Evolutionary conservation across 2,797 vertebrate species (phyloP).

Genomic region (Ceyx erithaca): DNA sequence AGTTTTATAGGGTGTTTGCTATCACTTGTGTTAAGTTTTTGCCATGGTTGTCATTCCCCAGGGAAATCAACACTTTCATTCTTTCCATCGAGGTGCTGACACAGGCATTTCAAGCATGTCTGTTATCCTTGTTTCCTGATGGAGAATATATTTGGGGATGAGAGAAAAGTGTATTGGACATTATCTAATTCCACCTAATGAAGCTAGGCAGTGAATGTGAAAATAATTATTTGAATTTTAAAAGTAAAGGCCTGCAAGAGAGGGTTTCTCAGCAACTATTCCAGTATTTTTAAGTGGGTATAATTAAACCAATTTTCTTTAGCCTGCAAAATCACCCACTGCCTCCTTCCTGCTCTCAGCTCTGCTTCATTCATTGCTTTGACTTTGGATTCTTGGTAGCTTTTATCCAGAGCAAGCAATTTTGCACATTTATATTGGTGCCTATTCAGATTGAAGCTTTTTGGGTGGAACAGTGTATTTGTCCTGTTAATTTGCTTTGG

Average conservation of each 20-base stretch:
- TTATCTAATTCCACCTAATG: not conserved
- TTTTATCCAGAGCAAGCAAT: not conserved
- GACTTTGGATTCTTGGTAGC: not conserved
- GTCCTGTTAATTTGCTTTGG: not conserved
- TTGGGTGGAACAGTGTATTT: not conserved
- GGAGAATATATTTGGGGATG: too few relatives aligned
- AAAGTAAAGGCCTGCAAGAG: not conserved
- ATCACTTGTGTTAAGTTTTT: not conserved
- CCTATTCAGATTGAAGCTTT: not conserved
- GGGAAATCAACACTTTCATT: not conserved
- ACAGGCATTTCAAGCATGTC: not conserved
- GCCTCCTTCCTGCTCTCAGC: not conserved
- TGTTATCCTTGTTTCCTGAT: not conserved
- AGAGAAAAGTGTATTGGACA: not conserved
- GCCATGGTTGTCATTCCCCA: not conserved
- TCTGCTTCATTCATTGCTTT: not conserved
- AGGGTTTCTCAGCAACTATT: not conserved
- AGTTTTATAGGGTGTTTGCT: not conserved
- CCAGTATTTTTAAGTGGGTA: not conserved
- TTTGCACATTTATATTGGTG: not conserved
- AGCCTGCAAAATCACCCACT: not conserved
- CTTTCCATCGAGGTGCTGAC: not conserved
- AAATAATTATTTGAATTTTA: not conserved
- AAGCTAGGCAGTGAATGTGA: not conserved
- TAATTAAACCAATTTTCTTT: slow-evolving; percentile 8